Evolutionary conservation across 2,888 invertebrate genomes (phyloP), one percentile per base, ranked within the genome.

Genomic region (Branchellion lobata): DNA sequence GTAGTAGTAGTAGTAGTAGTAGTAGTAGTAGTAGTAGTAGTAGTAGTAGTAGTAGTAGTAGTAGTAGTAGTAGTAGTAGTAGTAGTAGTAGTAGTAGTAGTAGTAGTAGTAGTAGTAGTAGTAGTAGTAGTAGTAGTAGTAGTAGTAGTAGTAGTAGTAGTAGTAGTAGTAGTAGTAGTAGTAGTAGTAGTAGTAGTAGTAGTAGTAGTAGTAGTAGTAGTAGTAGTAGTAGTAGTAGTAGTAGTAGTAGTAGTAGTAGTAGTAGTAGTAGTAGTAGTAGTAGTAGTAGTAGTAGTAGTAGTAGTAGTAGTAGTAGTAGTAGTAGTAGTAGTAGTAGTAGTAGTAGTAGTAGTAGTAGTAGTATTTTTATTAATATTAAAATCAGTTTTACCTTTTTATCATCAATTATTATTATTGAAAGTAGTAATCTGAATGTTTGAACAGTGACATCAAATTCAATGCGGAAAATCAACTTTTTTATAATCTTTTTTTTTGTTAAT

Each of bases 261-360:
- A 27, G 79, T 84, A 34, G 83, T 80, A 29, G 83, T 84, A 34
- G 82, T 80, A 65, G 81, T 83, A 36, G 33, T 29, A 84, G 81
- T 68, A n/a, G 91, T 91, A 68, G 69, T 68, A 68, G 69, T 68
- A 68, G 69, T 68, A 68, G 69, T 72, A 51, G 53, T 51, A 51
- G 53, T 51, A 51, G 53, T 51, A 51, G 53, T 51, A 51, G 53
- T 51, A 53, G 53, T 53, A 53, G 53, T 53, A 53, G 27, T 18
- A 68, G 69, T 18, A 68, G 69, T 18, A 68, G 69, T 18, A 68
- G 69, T 18, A 68, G 69, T 18, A 73, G 34, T 27, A 68, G 27
- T 21, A 68, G 27, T 18, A 68, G n/a, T n/a, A n/a, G n/a, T n/a
- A n/a, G n/a, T n/a, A n/a, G n/a, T n/a, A n/a, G n/a, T n/a, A n/a